Conservation (phyloP, 2,797 vertebrate species). For the Peromyscus attwateri region DNA sequence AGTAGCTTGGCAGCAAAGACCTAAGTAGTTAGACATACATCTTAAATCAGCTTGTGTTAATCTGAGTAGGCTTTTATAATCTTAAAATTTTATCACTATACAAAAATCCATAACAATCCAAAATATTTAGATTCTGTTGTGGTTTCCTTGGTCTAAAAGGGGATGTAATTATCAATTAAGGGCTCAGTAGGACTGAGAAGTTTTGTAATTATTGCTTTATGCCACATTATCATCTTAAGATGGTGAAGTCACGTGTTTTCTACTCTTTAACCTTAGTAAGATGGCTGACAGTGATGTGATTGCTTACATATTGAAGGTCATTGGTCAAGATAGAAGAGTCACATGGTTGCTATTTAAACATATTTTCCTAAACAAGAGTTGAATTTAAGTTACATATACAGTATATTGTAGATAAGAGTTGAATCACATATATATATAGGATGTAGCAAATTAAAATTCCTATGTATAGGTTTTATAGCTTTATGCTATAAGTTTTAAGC, state of each 20-base stretch:
- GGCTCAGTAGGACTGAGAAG: not conserved
- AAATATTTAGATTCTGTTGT: not conserved
- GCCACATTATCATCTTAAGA: not conserved
- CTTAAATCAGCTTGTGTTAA: not conserved
- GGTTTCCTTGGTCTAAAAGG: not conserved
- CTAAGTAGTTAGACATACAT: not conserved
- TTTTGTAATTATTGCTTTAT: not conserved
- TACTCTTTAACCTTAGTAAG: no score
- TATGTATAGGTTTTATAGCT: no score
- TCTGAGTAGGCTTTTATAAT: not conserved
- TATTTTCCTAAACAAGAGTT: no score
- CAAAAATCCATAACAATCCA: not conserved
- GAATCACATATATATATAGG: no score
- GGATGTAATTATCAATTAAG: not conserved
- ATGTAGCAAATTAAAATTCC: no score
- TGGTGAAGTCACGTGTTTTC: not conserved
- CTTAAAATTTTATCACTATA: not conserved
- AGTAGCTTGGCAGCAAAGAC: not conserved
- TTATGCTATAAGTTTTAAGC: no score
- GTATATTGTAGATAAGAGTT: no score
- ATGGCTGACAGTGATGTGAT: no score
- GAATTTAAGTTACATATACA: no score
- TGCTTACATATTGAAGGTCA: no score
- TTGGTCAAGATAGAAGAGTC: no score
- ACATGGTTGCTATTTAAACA: no score